Evolutionary conservation across 2,888 invertebrate species (phyloP), one percentile per base, ranked within the genome.

Genomic region (Hyalella azteca): DNA sequence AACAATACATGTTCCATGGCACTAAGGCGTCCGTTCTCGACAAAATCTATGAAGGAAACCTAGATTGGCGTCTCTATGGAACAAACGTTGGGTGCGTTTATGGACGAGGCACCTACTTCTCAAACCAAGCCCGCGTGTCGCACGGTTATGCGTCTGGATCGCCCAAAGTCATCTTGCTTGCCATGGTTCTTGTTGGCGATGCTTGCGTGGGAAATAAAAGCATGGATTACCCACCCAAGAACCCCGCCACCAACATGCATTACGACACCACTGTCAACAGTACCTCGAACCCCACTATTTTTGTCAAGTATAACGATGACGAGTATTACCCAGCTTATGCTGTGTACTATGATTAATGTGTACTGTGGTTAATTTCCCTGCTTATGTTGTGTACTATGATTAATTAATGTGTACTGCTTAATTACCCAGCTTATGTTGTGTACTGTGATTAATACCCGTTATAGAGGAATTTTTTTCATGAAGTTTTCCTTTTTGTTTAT

Each of bases 241-340:
- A 81, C n/a, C 29, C 73, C 19, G 15, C n/a, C 32, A 73, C 81
- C 13, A 78, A 48, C 9, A 73, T 54, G 26, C 41, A n/a, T 7
- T 84, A 75, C 78, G 82, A 84, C 73, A 81, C 84, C 2, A 82
- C 84, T 22, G 83, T 83, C 48, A 76, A 82, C 50, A 49, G 36
- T 41, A 19, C 29, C 9, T 0, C 26, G 40, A 41, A 76, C n/a
- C 50, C 84, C 13, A 48, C 39, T 7, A 82, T 84, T 19, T 82
- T 81, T 81, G 84, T 84, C 3, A 84, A 84, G 77, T 84, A 84
- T 41, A 75, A 84, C 39, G 78, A 59, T 45, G 79, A 82, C 54
- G 84, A 82, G 39, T 82, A 82, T 59, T 84, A 84, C 26, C 84
- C 82, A 26, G 82, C 81, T 13, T 84, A 82, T 77, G 36, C 82